A percentile compares a stretch with the other conserved stretches of the same genome.
Evolutionary conservation across 2,797 vertebrate genomes (phyloP).

Genomic region (Fratercula arctica): DNA sequence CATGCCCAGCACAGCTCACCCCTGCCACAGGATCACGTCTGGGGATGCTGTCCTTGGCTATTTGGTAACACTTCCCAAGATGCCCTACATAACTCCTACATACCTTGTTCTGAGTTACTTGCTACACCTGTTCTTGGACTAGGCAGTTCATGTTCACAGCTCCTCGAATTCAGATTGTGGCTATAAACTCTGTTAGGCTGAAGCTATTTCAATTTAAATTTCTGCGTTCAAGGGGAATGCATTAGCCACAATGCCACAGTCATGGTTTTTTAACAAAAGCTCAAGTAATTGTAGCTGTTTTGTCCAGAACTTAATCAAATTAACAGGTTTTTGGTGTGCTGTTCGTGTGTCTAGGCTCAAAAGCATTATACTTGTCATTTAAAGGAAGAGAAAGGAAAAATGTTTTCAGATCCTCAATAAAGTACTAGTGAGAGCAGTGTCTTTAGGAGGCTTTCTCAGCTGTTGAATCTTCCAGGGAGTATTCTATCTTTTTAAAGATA

Average conservation of each 20-base stretch:
- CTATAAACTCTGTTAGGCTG: not conserved
- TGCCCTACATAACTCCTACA: not conserved
- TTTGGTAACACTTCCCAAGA: not conserved
- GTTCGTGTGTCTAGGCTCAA: not conserved
- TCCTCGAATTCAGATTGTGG: not conserved
- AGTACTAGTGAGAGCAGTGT: not conserved
- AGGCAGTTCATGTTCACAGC: not conserved
- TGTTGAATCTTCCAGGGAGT: not conserved
- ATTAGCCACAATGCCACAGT: not conserved
- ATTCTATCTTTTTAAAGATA: not conserved
- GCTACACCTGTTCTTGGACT: not conserved
- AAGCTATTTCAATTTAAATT: slow-evolving; percentile 1
- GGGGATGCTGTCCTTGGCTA: not conserved
- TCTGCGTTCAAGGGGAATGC: not conserved
- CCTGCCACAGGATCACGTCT: not conserved
- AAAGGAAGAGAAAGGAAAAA: not conserved
- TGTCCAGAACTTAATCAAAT: not conserved
- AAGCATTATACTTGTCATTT: not conserved
- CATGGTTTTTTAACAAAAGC: slow-evolving; percentile 10
- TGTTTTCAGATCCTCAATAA: not conserved
- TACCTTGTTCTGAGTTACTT: not conserved
- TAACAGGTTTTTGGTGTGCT: not conserved
- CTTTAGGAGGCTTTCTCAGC: not conserved
- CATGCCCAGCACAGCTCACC: not conserved
- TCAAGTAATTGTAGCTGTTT: not conserved